Evolutionary conservation across 2,113 vertebrate genomes (phyloP), one percentile per base, ranked within the genome.

Genomic region (Oxygymnocypris stewartii): DNA sequence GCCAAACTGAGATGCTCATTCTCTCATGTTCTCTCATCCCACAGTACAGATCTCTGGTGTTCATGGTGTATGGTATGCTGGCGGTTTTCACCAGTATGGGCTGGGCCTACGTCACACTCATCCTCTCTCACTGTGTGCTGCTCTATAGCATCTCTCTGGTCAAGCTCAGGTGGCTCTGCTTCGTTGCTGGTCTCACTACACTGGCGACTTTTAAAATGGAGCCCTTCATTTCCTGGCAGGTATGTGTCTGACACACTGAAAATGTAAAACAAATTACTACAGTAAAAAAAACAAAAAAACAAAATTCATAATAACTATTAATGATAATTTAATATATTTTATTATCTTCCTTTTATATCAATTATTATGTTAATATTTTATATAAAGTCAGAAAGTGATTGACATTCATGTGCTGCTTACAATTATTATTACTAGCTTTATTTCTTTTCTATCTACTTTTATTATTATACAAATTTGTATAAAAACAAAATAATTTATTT

Each of bases 221-320:
- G 31, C 97, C 97, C 0, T 96, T 97, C 1, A 94, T 95, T 88
- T 95, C 96, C 3, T 99, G 97, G 97, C 97, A 99, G 97, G 98
- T 98, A 87, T 78, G 42, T 42, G 7, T 12, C 37, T 74, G 71
- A 74, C 71, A 74, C 67, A 20, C 35, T 71, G 9, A 23, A 71
- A 71, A 71, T 71, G 10, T 71, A 11, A 37, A 71, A 54, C 0
- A 0, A 37, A 37, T 37, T 54, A 16, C 51, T 16, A 54, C 51
- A 54, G 44, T 44, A 44, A 13, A 49, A 13, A 47, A 49, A 13
- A 13, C 1, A 37, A 3, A 1, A 44, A 11, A 44, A 2, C 3
- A 31, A 1, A 31, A 31, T 31, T 31, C 28, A 31, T 49, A 49
- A 49, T 6, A 54, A 54, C 4, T 54, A 18, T 54, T 44, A 44